phyloP scores from a whole-genome alignment of 2,888 invertebrate genomes.

The Strigamia transsilvanica region DNA sequence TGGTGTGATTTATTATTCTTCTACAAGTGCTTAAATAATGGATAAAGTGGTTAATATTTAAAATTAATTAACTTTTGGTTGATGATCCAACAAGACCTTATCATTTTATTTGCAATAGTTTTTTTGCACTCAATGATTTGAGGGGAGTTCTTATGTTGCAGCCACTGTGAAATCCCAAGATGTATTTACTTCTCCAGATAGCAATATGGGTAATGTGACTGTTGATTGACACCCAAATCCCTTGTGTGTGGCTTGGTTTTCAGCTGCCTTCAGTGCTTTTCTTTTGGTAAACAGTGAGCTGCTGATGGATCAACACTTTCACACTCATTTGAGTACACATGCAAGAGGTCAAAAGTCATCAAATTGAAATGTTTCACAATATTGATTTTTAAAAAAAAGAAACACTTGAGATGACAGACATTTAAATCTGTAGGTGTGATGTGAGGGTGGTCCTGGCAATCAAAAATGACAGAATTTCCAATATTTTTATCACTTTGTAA shows the following conservation, averaged over 20 bases:
- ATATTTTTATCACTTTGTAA: too few relatives aligned
- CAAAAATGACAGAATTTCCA: too few relatives aligned
- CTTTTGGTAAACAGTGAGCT: conserved; percentile 6
- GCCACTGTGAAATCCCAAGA: background rate
- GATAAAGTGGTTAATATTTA: background rate
- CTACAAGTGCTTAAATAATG: background rate
- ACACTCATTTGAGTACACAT: background rate
- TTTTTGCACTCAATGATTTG: background rate
- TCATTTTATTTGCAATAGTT: background rate
- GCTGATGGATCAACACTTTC: conserved; percentile 2
- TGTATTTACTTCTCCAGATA: background rate
- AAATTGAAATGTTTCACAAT: background rate
- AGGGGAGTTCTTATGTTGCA: background rate
- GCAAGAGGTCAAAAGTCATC: background rate
- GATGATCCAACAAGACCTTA: background rate
- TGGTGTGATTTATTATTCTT: background rate
- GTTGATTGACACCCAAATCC: conserved; percentile 9
- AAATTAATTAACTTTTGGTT: background rate
- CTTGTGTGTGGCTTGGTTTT: conserved; percentile 1
- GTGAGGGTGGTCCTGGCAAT: too few relatives aligned
- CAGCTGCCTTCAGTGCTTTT: background rate
- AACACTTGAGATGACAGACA: too few relatives aligned
- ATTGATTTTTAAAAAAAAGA: too few relatives aligned
- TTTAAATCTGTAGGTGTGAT: too few relatives aligned
- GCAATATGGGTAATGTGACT: conserved; percentile 15